Conservation (phyloP, 2,888 invertebrate species). For the Protodeltote pygarga region DNA sequence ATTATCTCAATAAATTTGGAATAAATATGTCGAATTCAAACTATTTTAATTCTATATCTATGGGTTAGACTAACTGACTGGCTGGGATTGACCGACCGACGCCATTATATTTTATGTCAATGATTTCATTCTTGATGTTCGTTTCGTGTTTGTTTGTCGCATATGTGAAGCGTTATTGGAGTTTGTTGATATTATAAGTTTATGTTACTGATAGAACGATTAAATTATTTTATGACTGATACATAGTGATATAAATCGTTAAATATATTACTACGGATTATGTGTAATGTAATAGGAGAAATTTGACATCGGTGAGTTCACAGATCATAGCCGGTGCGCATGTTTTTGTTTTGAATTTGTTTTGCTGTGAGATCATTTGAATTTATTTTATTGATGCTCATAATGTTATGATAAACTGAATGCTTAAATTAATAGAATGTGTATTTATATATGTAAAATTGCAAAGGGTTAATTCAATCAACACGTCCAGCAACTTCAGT, state of each 20-base stretch:
- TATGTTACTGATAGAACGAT: neutral
- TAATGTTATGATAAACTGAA: neutral
- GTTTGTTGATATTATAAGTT: neutral
- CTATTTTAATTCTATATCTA: too few relatives aligned
- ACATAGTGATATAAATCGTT: constrained; percentile 2
- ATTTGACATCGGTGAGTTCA: constrained; percentile 59
- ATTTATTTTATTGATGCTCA: neutral
- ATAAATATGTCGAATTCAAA: too few relatives aligned
- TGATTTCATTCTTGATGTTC: too few relatives aligned
- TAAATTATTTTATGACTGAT: constrained; percentile 3
- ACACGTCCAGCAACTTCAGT: too few relatives aligned
- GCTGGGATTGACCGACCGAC: constrained; percentile 10
- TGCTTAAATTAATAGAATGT: too few relatives aligned
- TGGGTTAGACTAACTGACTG: too few relatives aligned
- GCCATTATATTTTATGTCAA: too few relatives aligned
- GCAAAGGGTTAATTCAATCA: too few relatives aligned
- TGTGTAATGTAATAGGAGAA: constrained; percentile 24
- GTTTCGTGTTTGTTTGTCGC: constrained; percentile 33
- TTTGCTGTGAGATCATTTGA: neutral
- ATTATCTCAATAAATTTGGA: too few relatives aligned
- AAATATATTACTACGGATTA: constrained; percentile 23
- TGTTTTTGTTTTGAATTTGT: constrained; percentile 12
- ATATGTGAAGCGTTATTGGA: constrained; percentile 12
- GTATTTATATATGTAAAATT: too few relatives aligned
- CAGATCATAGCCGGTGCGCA: constrained; percentile 15